These are phyloP conservation scores for Xiphorhynchus elegans DNA, from an alignment of 2,113 vertebrate genomes.

Conservation along the genomic window DNA sequence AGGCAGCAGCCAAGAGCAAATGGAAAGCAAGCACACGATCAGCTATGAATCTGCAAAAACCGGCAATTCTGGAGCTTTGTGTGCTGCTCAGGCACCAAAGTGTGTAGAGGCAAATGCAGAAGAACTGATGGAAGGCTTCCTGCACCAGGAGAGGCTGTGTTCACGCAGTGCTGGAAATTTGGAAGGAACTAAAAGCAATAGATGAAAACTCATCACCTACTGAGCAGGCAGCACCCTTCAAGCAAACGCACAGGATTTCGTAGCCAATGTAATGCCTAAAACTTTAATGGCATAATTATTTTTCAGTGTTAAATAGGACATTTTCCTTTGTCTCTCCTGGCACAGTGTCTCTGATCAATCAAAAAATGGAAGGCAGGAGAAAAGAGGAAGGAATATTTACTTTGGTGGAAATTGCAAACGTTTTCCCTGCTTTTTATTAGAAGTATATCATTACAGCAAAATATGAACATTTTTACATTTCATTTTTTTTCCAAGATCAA, in stretches of 20 bases:
- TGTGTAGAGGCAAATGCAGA: no score
- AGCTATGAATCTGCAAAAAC: not conserved
- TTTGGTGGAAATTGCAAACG: not conserved
- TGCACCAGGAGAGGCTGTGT: not conserved
- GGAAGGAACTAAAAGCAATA: no score
- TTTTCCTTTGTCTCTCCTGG: not conserved
- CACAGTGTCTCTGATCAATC: not conserved
- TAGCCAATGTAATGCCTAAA: not conserved
- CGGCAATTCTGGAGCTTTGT: not conserved
- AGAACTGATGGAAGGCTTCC: not conserved
- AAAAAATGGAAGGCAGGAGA: not conserved
- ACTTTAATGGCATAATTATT: not conserved
- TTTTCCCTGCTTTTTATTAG: not conserved
- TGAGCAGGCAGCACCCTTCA: not conserved
- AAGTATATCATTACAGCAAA: not conserved
- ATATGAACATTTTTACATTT: not conserved
- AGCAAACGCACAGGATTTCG: not conserved
- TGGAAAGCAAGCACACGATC: not conserved
- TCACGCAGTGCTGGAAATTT: not conserved
- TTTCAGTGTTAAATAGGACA: not conserved
- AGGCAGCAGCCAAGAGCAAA: not conserved
- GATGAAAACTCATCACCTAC: not conserved
- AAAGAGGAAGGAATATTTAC: not conserved
- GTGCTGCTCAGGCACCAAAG: not conserved
- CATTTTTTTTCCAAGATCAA: not conserved